Evolutionary conservation across 1,140 invertebrate genomes (phyloP), one percentile per base, ranked within the genome.

Genomic region (Drosophila mauritiana): DNA sequence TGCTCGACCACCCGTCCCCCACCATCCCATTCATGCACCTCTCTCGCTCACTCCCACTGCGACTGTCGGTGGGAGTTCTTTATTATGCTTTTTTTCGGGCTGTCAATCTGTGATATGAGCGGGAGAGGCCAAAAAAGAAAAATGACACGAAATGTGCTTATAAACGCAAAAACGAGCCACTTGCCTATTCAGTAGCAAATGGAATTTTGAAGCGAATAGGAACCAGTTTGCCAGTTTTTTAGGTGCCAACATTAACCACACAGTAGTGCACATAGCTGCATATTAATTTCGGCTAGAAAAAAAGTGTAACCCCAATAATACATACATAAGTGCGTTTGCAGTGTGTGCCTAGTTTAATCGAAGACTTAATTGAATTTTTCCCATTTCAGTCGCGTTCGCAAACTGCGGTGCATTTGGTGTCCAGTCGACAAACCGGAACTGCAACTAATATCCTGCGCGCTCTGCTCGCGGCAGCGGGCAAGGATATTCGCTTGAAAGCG

Each of bases 321-420:
- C 17, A 17, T 17, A 17, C 17, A 17, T 17, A 17, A 46, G 34
- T 64, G 54, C 56, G 20, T 42, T 1, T 12, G 2, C 46, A 68
- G 53, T 70, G 49, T 45, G 15, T 69, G 34, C 13, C 10, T 11
- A 34, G 46, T 17, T 17, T 2, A 12, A 10, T 42, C 7, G 6
- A 42, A 42, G 42, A 7, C 4, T 25, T 48, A 27, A 48, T 27
- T 10, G 15, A 11, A 13, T 20, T 15, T 27, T 17, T 36, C 8
- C 25, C 10, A 11, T 52, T 36, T 36, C 73, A 88, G 84, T 88
- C 84, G 46, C 94, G 94, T 49, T 95, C 97, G 89, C 97, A 98
- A 92, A 97, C 97, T 3, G 96, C 97, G 10, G 95, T 99, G 6
- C 98, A 99, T 93, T 93, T 99, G 91, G 97, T 98, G 34, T 97